phyloP scores from a whole-genome alignment of 2,888 invertebrate genomes.

The Nasonia oneida region DNA sequence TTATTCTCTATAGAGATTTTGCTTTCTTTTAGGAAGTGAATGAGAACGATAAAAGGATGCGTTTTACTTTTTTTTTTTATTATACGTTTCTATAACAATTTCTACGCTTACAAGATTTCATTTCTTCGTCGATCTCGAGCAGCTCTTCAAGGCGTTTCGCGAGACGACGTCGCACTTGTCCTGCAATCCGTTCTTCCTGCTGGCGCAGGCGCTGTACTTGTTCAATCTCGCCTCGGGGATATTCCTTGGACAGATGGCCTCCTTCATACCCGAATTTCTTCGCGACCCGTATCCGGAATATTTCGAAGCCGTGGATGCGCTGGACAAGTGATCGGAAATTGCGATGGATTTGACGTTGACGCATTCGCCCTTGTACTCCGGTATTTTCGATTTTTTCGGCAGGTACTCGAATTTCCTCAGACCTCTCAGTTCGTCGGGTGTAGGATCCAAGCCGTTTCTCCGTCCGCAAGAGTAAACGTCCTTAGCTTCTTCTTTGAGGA shows the following conservation, averaged over 20 bases:
- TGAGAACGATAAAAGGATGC: neutral
- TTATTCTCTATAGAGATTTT: neutral
- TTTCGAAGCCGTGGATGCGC: neutral
- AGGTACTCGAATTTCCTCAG: slow-evolving; percentile 49
- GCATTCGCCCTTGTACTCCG: slow-evolving; percentile 8
- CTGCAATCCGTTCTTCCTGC: slow-evolving; percentile 70
- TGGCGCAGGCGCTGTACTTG: slow-evolving; percentile 64
- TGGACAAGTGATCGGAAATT: slow-evolving; percentile 25
- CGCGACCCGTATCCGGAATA: neutral
- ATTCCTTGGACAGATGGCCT: slow-evolving; percentile 48
- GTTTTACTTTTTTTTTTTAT: slow-evolving; percentile 7
- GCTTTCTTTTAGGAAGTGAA: neutral
- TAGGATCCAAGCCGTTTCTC: slow-evolving; percentile 64
- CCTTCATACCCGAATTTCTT: neutral
- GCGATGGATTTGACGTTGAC: neutral
- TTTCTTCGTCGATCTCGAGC: slow-evolving; percentile 49
- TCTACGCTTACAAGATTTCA: slow-evolving; percentile 13
- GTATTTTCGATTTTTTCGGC: slow-evolving; percentile 29
- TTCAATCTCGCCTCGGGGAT: slow-evolving; percentile 62
- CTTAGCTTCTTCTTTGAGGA: slow-evolving; percentile 49
- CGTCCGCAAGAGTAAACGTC: slow-evolving; percentile 1
- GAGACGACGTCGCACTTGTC: slow-evolving; percentile 64
- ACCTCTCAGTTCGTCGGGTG: slow-evolving; percentile 49
- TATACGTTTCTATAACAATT: neutral
- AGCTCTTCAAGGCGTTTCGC: slow-evolving; percentile 35